Conservation (phyloP, 2,888 invertebrate species). For the Scrobipalpa costella region DNA sequence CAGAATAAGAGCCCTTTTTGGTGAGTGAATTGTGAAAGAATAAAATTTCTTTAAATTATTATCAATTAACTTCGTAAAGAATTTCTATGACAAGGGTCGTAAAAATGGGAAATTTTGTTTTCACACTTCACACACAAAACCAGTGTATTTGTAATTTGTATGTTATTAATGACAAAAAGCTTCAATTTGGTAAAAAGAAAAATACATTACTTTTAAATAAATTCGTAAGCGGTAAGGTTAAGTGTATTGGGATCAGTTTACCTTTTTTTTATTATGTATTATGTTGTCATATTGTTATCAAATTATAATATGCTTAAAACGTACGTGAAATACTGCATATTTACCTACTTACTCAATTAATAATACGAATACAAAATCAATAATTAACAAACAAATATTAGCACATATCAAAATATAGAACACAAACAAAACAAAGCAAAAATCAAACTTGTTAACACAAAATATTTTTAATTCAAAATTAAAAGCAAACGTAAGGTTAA, state of each 20-base stretch:
- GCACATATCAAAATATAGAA: background rate
- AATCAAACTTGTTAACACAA: constrained; percentile 3
- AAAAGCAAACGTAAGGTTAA: background rate
- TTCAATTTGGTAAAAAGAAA: background rate
- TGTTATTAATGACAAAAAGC: background rate
- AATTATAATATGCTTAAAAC: background rate
- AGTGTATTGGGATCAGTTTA: constrained; percentile 67
- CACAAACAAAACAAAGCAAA: background rate
- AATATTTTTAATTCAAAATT: no score
- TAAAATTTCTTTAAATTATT: background rate
- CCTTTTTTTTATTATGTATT: constrained; percentile 28
- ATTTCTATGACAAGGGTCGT: no score
- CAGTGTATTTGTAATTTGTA: background rate
- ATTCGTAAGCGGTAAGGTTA: background rate
- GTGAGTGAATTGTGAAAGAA: constrained; percentile 1
- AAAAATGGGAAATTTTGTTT: no score
- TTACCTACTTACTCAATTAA: background rate
- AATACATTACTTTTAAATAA: background rate
- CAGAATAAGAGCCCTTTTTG: background rate
- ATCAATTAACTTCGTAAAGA: no score
- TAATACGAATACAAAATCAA: background rate
- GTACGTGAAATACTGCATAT: background rate
- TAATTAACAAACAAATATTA: background rate
- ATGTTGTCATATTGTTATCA: background rate
- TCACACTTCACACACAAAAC: no score